These are phyloP conservation scores for Lacerta agilis DNA, from an alignment of 2,797 vertebrate species.

Conservation along the genomic window DNA sequence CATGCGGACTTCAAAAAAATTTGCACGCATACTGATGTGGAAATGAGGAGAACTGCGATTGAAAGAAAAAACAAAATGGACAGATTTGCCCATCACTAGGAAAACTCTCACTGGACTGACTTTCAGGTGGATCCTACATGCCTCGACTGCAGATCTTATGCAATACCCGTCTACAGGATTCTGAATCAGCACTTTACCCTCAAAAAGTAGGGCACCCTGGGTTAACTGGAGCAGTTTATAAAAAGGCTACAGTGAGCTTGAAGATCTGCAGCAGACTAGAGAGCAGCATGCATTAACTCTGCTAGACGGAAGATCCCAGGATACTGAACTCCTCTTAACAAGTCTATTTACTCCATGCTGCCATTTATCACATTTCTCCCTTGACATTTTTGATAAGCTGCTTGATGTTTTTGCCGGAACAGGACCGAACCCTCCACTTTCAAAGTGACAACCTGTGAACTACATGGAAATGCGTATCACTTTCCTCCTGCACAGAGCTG, in stretches of 20 bases:
- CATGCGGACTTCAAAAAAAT: too few species aligned
- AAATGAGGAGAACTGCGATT: too few species aligned
- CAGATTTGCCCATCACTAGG: too few species aligned
- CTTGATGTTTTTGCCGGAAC: conserved; percentile 32
- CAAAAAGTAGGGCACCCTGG: background rate
- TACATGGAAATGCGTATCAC: conserved; percentile 15
- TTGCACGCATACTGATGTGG: too few species aligned
- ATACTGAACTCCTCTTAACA: background rate
- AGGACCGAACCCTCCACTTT: background rate
- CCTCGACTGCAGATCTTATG: background rate
- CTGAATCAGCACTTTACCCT: conserved; percentile 12
- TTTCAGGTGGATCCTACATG: background rate
- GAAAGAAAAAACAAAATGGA: too few species aligned
- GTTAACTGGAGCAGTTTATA: conserved; percentile 19
- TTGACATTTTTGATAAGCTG: conserved; percentile 45
- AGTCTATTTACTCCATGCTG: background rate
- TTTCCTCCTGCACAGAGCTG: conserved; percentile 15
- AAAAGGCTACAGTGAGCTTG: conserved; percentile 10
- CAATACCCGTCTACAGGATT: background rate
- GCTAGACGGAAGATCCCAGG: background rate
- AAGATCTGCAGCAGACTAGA: conserved; percentile 15
- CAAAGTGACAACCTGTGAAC: conserved; percentile 63
- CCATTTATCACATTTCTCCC: background rate
- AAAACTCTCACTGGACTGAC: conserved; percentile 17
- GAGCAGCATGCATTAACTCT: background rate